A percentile compares a stretch with the other conserved stretches of the same genome.
These are phyloP conservation scores for Euthynnus affinis DNA, from an alignment of 2,797 vertebrate genomes.

Conservation along the genomic window DNA sequence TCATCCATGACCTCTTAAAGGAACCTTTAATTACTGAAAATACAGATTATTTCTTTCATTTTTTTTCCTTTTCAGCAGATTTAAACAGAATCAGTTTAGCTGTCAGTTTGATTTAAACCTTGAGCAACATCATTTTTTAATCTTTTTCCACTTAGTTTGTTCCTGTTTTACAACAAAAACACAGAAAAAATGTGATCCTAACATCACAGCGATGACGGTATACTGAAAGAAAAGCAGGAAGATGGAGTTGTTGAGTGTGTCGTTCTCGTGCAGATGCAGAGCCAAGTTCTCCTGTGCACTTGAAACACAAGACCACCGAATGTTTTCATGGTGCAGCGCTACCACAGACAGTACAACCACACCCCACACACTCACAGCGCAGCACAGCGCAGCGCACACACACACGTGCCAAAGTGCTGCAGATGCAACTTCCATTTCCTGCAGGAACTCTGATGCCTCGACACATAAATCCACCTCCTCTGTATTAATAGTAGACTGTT, in stretches of 20 bases:
- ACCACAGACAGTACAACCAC: slow-evolving; percentile 42
- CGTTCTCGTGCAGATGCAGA: slow-evolving; percentile 26
- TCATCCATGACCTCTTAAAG: too few species aligned
- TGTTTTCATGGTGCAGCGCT: slow-evolving; percentile 24
- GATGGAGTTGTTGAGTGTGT: background rate
- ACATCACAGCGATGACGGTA: too few species aligned
- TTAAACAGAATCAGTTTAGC: background rate
- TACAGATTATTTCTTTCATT: too few species aligned
- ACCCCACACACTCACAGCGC: background rate
- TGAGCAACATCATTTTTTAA: background rate
- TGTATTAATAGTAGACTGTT: slow-evolving; percentile 6
- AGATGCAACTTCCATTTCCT: slow-evolving; percentile 71
- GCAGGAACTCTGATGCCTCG: slow-evolving; percentile 43
- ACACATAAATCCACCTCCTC: slow-evolving; percentile 36
- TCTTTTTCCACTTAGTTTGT: slow-evolving; percentile 20
- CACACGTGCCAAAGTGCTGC: slow-evolving; percentile 39
- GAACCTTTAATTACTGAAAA: too few species aligned
- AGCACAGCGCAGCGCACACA: background rate
- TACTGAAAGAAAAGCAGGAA: background rate
- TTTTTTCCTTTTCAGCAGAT: too few species aligned
- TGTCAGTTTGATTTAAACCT: background rate
- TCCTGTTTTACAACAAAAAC: background rate
- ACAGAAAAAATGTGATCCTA: background rate
- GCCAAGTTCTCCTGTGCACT: slow-evolving; percentile 14
- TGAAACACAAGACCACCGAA: slow-evolving; percentile 43